Evolutionary conservation across 2,113 vertebrate species (phyloP), one percentile per base, ranked within the genome.

Genomic region (Falco punctatus): DNA sequence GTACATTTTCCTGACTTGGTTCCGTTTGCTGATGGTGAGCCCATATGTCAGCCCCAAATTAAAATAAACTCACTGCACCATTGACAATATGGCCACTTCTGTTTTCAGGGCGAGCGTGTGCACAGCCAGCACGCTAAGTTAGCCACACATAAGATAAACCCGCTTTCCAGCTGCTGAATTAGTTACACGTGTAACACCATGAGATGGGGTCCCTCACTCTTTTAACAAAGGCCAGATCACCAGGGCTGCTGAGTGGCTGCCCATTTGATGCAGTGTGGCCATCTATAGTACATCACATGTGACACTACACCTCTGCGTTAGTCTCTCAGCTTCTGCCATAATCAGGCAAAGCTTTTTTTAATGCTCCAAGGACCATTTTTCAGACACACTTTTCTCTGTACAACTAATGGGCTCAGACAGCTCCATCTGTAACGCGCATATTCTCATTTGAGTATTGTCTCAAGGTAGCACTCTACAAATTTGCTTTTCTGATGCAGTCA

Each of bases 361-460:
- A 82, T 81, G 62, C 80, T 94, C 74, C 20, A 23, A 73, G 86
- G 70, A 57, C 80, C 64, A 10, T 54, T 94, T 89, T 90, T 91
- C 90, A 91, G 86, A 89, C 30, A 65, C 1, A 6, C 2, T 89
- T n/a, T 42, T 94, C 74, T 74, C 49, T 73, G 22, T 40, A 27
- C 52, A 69, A 23, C 86, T 96, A 95, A 92, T 82, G 35, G 74
- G 69, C 48, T 91, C 81, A 87, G 94, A 94, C 77, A 86, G 70
- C 81, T 92, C 67, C 90, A 94, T 78, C 97, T 96, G 78, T 89
- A 94, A 86, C 6, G 7, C 77, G 59, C 74, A 20, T 67, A 82
- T 87, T 93, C 69, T 96, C 93, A 59, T 90, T 79, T 89, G 70
- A 81, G 71, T 70, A n/a, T 46, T 69, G 38, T 93, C 78, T 91